These are phyloP conservation scores for Morpho deidamia DNA, from an alignment of 2,888 invertebrate species.

Conservation along the genomic window DNA sequence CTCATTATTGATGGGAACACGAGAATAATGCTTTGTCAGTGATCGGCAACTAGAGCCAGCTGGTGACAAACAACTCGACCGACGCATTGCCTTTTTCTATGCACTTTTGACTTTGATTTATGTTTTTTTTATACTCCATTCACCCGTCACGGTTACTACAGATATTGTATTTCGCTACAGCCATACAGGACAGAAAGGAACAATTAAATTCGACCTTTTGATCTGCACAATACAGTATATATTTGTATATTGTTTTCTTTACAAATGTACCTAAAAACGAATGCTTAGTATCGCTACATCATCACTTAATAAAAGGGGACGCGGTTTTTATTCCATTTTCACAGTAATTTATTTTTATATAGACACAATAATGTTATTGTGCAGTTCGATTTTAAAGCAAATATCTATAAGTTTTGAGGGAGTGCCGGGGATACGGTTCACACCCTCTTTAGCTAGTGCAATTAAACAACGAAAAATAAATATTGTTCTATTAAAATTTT, in stretches of 20 bases:
- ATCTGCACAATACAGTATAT: slow-evolving; percentile 25
- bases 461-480: slow-evolving; percentile 28
- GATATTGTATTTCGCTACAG: slow-evolving; percentile 48
- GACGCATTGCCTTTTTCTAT: slow-evolving; percentile 69
- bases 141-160: slow-evolving; percentile 71
- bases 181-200: slow-evolving; percentile 30
- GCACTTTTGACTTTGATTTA: slow-evolving; percentile 80
- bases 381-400: slow-evolving; percentile 68
- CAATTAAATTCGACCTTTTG: slow-evolving; percentile 21
- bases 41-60: slow-evolving; percentile 49
- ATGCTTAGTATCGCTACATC: slow-evolving; percentile 70
- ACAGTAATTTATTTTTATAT: slow-evolving; percentile 74
- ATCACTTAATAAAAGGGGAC: slow-evolving; percentile 75
- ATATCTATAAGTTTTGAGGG: slow-evolving; percentile 57
- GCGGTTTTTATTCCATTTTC: slow-evolving; percentile 74
- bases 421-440: slow-evolving; percentile 56
- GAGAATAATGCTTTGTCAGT: slow-evolving; percentile 53
- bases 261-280: slow-evolving; percentile 42
- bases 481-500: slow-evolving; percentile 6
- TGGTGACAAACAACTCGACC: slow-evolving; percentile 68
- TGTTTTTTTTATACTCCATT: slow-evolving; percentile 75
- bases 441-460: slow-evolving; percentile 47
- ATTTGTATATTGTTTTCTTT: slow-evolving; percentile 26
- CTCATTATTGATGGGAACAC: slow-evolving; percentile 73
- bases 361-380: slow-evolving; percentile 64